Evolutionary conservation across 2,888 invertebrate genomes (phyloP), one percentile per base, ranked within the genome.

Genomic region (Ormyrus labotus): DNA sequence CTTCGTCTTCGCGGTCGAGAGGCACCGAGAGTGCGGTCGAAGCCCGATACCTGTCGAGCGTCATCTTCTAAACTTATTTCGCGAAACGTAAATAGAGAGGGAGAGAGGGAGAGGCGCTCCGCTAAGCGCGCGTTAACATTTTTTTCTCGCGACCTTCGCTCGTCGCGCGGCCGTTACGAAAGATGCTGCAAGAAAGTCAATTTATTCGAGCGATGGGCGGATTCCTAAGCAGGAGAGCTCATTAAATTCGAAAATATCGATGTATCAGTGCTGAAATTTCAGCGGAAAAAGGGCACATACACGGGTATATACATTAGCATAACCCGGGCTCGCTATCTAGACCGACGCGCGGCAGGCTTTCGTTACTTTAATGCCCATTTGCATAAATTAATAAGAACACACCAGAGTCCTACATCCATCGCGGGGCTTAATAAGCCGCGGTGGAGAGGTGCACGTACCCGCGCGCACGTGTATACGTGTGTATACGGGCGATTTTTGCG

Each of bases 131-230:
- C 51, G 5, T 50, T 51, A 7, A 10, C 11, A 45, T 65, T 65
- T 65, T 47, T 63, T n/a, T 48, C 47, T n/a, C 9, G 3, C 65
- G 50, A 65, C 50, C 51, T 65, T 65, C 50, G 65, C 48, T 45
- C 50, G 34, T 10, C 61, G 34, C 6, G 7, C 13, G 34, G 7
- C 34, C 34, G 34, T 65, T 64, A n/a, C 64, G 65, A 13, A 51
- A 50, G 65, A 51, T 51, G 65, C 65, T 48, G 13, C 13, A 50
- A 65, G 5, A 7, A 47, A 72, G 72, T 45, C 67, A 78, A 79
- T 81, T 78, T 78, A 61, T 51, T 34, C 34, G 34, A 34, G 34
- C 34, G 34, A 34, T 34, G 34, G 34, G 34, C 34, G 34, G 34
- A 34, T 34, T 34, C 3, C 34, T 34, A 34, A 34, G 34, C 34